Base-by-base conservation (phyloP, 2,797 vertebrate genomes). In the Spinus olivaceus region DNA sequence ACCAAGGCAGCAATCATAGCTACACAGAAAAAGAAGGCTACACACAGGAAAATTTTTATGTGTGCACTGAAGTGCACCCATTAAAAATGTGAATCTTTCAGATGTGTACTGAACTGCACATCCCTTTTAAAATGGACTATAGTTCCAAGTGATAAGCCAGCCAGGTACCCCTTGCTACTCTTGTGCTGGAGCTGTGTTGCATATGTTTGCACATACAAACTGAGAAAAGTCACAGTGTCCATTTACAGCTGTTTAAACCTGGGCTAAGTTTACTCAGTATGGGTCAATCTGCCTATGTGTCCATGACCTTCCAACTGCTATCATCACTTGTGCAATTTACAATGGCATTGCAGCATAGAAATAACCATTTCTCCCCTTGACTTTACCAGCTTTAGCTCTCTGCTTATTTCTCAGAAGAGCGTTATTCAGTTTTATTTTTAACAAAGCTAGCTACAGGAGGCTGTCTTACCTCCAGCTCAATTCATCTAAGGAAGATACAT, bases 261-360 rank as follows among this genome's bases (percentile, higher is more conserved):
- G 37, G 63, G 25, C 51, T 60, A 71, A 65, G 77, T 94, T 94
- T 95, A 47, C 80, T 76, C 63, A 88, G 66, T n/a, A 7, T 63
- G 70, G 73, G 51, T 81, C 94, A 92, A 84, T 81, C 88, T 79
- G 35, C 54, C 44, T 5, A 1, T 23, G 42, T 63, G 85, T 76
- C 88, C 59, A 0, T 94, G 88, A 82, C 90, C 88, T 91, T 94
- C 69, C 42, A 63, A 41, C 66, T 46, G 71, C 46, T 81, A 10
- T 90, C 76, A 46, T 47, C 46, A 10, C 76, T 95, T 88, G 59
- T 47, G 85, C 80, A 95, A 94, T 66, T 90, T 76, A 47, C 50
- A 77, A 67, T 30, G 47, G 23, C 50, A 30, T 81, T 95, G 77
- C 12, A 1, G 59, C 59, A 90, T 35, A 57, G 54, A 57, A 54